Conservation (phyloP, 1,140 invertebrate genomes). For the Lamellibrachia luymesi region DNA sequence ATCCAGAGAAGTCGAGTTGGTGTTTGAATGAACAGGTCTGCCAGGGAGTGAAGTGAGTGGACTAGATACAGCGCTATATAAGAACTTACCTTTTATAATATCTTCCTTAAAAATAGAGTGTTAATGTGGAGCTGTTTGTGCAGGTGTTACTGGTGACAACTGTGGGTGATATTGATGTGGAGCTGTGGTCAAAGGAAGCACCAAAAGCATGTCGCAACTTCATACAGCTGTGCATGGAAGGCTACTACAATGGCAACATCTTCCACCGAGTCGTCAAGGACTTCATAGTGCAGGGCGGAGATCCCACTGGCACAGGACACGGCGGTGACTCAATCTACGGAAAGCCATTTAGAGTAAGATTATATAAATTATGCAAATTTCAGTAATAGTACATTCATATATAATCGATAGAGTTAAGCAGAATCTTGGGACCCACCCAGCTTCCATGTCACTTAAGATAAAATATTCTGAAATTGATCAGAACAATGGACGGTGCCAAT, state of each 20-base stretch:
- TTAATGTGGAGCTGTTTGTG: neutral
- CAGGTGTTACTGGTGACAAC: conserved; percentile 85
- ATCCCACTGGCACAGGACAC: conserved; percentile 80
- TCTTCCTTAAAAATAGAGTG: neutral
- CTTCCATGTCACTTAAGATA: too few species aligned
- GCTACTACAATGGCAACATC: conserved; percentile 90
- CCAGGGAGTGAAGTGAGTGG: too few species aligned
- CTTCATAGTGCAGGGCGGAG: conserved; percentile 95
- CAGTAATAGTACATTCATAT: neutral
- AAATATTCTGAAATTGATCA: too few species aligned
- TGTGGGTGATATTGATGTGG: conserved; percentile 95
- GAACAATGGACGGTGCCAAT: too few species aligned
- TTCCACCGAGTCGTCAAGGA: conserved; percentile 89
- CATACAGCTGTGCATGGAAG: conserved; percentile 94
- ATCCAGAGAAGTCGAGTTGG: too few species aligned
- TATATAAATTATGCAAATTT: neutral
- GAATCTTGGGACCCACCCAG: too few species aligned
- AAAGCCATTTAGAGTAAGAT: conserved; percentile 80
- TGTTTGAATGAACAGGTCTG: too few species aligned
- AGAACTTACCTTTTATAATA: neutral
- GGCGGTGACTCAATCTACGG: conserved; percentile 95
- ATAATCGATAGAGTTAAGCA: neutral
- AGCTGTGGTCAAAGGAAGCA: conserved; percentile 95
- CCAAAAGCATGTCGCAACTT: conserved; percentile 96
- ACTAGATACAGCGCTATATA: too few species aligned